Conservation (phyloP, 2,797 vertebrate genomes). For the Parotocinclus haroldoi region DNA sequence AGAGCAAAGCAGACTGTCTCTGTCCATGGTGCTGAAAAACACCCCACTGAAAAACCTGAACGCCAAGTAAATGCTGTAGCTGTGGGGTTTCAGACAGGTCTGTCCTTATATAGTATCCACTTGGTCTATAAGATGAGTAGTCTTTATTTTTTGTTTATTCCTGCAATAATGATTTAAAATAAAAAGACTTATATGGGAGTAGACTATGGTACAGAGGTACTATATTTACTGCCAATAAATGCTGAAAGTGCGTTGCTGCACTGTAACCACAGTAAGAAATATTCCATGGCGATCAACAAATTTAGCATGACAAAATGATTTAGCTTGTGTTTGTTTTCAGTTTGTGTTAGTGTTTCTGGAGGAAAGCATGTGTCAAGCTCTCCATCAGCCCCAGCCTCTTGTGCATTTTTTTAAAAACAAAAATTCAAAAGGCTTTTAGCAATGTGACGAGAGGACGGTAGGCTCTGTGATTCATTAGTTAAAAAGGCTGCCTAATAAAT, state of each 20-base stretch:
- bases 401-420: constrained; percentile 49
- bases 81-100: too few relatives aligned
- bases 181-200: too few relatives aligned
- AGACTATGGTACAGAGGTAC: too few relatives aligned
- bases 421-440: constrained; percentile 72
- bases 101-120: too few relatives aligned
- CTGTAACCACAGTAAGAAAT: neutral
- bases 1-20: constrained; percentile 4
- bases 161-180: too few relatives aligned
- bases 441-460: constrained; percentile 35
- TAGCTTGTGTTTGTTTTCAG: too few relatives aligned
- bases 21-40: constrained; percentile 29
- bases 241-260: too few relatives aligned
- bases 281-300: neutral
- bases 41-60: too few relatives aligned
- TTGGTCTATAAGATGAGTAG: too few relatives aligned
- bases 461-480: constrained; percentile 66
- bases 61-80: neutral
- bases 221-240: too few relatives aligned
- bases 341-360: neutral
- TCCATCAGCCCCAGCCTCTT: constrained; percentile 16
- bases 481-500: constrained; percentile 58
- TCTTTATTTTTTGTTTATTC: too few relatives aligned
- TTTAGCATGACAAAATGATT: neutral
- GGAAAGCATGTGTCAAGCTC: too few relatives aligned